Conservation (phyloP, 2,888 invertebrate genomes). For the Diplazon laetatorius region DNA sequence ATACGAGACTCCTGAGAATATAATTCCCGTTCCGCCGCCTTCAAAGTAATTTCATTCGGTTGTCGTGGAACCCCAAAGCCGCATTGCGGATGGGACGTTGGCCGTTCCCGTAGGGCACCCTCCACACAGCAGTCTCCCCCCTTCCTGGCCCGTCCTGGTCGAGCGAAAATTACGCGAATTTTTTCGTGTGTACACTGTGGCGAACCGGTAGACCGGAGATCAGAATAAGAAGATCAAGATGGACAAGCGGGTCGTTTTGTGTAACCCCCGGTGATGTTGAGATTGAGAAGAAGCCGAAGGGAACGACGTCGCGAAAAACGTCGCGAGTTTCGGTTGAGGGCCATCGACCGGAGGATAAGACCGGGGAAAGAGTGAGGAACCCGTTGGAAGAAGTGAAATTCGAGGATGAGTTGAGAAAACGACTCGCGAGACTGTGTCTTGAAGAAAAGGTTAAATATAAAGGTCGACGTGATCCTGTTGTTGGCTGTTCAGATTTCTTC, state of each 20-base stretch:
- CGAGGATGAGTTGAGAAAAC: constrained; percentile 59
- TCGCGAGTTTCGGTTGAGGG: constrained; percentile 67
- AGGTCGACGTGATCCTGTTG: constrained; percentile 76
- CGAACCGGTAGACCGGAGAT: constrained; percentile 30
- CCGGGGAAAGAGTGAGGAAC: constrained; percentile 11
- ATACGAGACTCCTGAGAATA: constrained; percentile 69
- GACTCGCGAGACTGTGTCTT: constrained; percentile 76
- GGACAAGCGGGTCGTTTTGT: constrained; percentile 52
- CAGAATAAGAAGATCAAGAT: constrained; percentile 33
- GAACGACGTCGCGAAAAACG: constrained; percentile 6
- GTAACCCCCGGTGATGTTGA: constrained; percentile 53
- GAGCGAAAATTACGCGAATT: constrained; percentile 59
- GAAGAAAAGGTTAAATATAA: constrained; percentile 80
- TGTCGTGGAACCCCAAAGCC: constrained; percentile 12
- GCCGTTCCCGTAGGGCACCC: constrained; percentile 52
- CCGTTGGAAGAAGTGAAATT: constrained; percentile 58
- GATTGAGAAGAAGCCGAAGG: constrained; percentile 65
- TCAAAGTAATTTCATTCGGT: constrained; percentile 8
- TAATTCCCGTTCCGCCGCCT: constrained; percentile 22
- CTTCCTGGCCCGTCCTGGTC: constrained; percentile 56
- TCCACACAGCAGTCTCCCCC: constrained; percentile 50
- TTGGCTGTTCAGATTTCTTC: constrained; percentile 82
- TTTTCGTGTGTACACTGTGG: constrained; percentile 73
- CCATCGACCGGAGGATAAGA: constrained; percentile 71
- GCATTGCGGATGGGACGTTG: constrained; percentile 64